Evolutionary conservation across 2,888 invertebrate genomes (phyloP), one percentile per base, ranked within the genome.

Genomic region (Venusia cambrica): DNA sequence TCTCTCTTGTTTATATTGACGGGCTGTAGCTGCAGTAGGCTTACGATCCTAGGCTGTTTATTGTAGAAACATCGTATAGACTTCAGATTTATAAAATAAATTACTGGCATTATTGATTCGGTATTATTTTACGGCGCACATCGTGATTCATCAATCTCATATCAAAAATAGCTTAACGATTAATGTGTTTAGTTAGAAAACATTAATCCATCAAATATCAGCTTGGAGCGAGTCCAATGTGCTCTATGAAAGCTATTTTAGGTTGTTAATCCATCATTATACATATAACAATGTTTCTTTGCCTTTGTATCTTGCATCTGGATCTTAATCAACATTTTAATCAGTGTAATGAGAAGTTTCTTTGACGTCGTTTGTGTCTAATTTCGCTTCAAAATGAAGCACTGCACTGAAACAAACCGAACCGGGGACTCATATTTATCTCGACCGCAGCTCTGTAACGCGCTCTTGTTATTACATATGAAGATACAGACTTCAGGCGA

Each of bases 121-220:
- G n/a, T n/a, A n/a, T n/a, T n/a, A n/a, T n/a, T n/a, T n/a, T n/a
- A n/a, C n/a, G n/a, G 38, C 26, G 43, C 39, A 49, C 51, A 52
- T 45, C 36, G 34, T 17, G 48, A 43, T 45, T 51, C 54, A 47
- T 40, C 45, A 50, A 50, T 47, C 43, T 41, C 48, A 34, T 24
- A 31, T 35, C 31, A 40, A 28, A 39, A 40, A 36, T 35, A 35
- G 32, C 21, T 39, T 26, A 45, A 48, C 57, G 62, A 62, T 62
- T 57, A 59, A 66, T 64, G 60, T 60, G 57, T 64, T 60, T 64
- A 56, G 57, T 58, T 50, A 36, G 51, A 54, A 57, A 61, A 57
- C 58, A 52, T 57, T 62, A 63, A 64, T 62, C 59, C 48, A 62
- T 66, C 58, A 56, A 48, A 52, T 56, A 61, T 62, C 52, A 22